Evolutionary conservation across 2,888 invertebrate species (phyloP).

Genomic region (Trichopoda pennipes): DNA sequence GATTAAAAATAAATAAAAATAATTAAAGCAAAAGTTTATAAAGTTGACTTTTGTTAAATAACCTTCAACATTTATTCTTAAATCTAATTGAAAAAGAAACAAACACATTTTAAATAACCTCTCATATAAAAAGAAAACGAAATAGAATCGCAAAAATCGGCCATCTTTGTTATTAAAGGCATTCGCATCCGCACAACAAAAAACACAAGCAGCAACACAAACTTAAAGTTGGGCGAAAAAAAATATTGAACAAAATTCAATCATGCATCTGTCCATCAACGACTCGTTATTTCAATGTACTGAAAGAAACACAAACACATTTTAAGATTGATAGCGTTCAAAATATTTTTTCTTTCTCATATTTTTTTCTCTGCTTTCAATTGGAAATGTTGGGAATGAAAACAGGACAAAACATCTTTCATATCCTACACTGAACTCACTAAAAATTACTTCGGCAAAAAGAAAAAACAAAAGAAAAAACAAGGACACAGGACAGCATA

Average conservation of each 20-base stretch:
- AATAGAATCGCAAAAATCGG: slow-evolving; percentile 24
- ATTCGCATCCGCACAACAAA: slow-evolving; percentile 11
- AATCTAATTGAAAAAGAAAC: slow-evolving; percentile 23
- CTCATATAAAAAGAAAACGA: background rate
- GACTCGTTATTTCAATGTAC: slow-evolving; percentile 43
- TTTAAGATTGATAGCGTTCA: slow-evolving; percentile 41
- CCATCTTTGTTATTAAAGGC: slow-evolving; percentile 49
- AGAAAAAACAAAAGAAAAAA: slow-evolving; percentile 9
- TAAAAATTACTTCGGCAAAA: slow-evolving; percentile 13
- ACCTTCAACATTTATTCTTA: slow-evolving; percentile 28
- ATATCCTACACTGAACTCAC: slow-evolving; percentile 11
- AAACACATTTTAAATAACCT: background rate
- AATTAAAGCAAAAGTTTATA: too few species aligned
- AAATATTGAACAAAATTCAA: slow-evolving; percentile 62
- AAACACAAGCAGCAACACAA: background rate
- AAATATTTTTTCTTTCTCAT: slow-evolving; percentile 6
- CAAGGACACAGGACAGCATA: background rate
- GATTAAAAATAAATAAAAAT: too few species aligned
- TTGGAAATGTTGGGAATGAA: background rate
- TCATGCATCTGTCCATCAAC: slow-evolving; percentile 68
- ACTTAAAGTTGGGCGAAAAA: background rate
- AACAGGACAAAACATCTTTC: slow-evolving; percentile 32
- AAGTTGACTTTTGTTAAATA: background rate
- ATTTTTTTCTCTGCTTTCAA: slow-evolving; percentile 20
- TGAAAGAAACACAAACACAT: slow-evolving; percentile 20